Evolutionary conservation across 2,797 vertebrate genomes (phyloP).

Genomic region (Brachyrhaphis roseni): DNA sequence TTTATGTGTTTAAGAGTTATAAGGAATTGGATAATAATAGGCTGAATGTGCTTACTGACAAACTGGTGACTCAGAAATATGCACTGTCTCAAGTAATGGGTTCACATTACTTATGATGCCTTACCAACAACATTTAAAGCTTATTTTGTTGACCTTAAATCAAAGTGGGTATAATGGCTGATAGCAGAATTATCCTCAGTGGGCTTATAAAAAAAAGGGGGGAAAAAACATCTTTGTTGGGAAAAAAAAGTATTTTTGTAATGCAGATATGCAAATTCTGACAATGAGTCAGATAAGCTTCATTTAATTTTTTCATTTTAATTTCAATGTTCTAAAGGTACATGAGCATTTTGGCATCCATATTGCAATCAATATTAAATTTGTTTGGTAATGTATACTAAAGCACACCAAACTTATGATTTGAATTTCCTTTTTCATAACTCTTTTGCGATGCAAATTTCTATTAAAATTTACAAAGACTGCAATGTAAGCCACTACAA

Average conservation of each 20-base stretch:
- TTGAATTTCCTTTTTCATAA: not conserved
- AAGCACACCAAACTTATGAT: not conserved
- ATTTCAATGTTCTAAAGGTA: not conserved
- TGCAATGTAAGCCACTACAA: not conserved
- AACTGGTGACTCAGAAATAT: not conserved
- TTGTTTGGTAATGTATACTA: not conserved
- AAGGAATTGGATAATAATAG: constrained; percentile 4
- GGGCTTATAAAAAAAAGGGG: not conserved
- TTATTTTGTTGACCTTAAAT: not conserved
- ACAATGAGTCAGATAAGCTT: not conserved
- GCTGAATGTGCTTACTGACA: not conserved
- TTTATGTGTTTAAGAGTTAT: not conserved
- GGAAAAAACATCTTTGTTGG: not conserved
- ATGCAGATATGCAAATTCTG: not conserved
- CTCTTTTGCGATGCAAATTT: not conserved
- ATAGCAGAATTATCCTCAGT: not conserved
- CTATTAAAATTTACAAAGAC: not conserved
- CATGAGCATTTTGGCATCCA: not conserved
- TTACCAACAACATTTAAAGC: not conserved
- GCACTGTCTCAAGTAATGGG: not conserved
- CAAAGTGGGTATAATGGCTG: not conserved
- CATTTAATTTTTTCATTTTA: not conserved
- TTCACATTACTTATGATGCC: not conserved
- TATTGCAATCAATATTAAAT: not conserved
- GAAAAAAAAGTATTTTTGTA: not conserved